Base-by-base conservation (phyloP, 2,797 vertebrate genomes). In the Vespertilio murinus region DNA sequence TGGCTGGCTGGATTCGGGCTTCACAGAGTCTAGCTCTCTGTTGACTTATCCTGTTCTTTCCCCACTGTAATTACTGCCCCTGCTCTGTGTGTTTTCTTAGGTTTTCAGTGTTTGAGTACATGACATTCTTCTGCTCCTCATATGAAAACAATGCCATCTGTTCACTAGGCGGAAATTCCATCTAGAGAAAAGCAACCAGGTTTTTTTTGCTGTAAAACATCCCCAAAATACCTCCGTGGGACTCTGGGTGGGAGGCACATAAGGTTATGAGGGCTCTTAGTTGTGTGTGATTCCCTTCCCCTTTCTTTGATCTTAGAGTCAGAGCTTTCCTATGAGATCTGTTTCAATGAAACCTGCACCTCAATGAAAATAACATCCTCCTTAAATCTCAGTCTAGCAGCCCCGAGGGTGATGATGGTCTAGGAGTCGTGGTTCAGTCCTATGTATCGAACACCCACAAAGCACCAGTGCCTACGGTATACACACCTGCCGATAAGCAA, bases 71-170 rank as follows among this genome's bases (percentile, higher is more conserved):
- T 94, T 56, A 40, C 49, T 88, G 33, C 25, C 35, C 82, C 71
- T n/a, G 42, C 75, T 87, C 87, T 81, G 45, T 67, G 74, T 83
- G 40, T 90, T 97, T 95, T 88, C 78, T 95, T 74, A 81, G 90
- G 73, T 40, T 87, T 83, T 87, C 17, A 4, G 74, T 95, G 90
- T 97, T 96, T 92, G 92, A 92, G 94, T 79, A 94, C 88, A 93
- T 78, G 67, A 69, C 81, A 88, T 91, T 94, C 90, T 92, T 96
- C 83, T 95, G 69, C 88, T 96, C 54, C 81, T 65, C 71, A 20
- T 47, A n/a, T 45, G 79, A 96, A 96, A 92, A 90, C 75, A 94
- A 73, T 82, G 28, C 85, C 95, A 96, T 95, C 92, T 95, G 85
- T 90, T 96, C 92, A 69, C 74, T 71, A 70, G 6, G 42, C 42